These are phyloP conservation scores for Eilema griseolum DNA, from an alignment of 2,888 invertebrate species.

Conservation along the genomic window DNA sequence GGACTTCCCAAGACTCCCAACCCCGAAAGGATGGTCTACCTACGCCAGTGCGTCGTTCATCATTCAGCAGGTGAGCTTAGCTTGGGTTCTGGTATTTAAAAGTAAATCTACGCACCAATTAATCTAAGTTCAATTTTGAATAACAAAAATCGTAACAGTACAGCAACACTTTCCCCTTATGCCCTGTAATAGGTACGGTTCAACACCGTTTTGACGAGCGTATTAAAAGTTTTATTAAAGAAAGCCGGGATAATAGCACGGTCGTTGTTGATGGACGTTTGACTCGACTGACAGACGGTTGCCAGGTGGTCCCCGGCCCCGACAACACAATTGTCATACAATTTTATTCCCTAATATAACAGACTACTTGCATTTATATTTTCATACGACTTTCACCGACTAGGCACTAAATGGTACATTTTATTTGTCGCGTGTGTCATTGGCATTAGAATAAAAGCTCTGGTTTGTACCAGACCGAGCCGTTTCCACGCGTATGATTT, in stretches of 20 bases:
- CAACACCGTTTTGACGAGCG: slow-evolving; percentile 67
- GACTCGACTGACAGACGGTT: slow-evolving; percentile 61
- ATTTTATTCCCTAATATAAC: slow-evolving; percentile 44
- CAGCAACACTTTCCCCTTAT: slow-evolving; percentile 36
- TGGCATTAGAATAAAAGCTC: slow-evolving; percentile 53
- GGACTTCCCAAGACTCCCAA: too few species aligned
- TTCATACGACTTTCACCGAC: slow-evolving; percentile 47
- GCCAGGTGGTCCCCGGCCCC: slow-evolving; percentile 67
- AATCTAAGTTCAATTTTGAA: slow-evolving; percentile 20
- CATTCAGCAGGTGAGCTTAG: neutral
- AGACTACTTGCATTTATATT: slow-evolving; percentile 47
- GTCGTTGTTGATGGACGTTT: slow-evolving; percentile 65
- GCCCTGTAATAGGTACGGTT: slow-evolving; percentile 52
- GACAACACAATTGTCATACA: slow-evolving; percentile 46
- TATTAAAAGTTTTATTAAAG: slow-evolving; percentile 73
- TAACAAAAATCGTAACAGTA: slow-evolving; percentile 26
- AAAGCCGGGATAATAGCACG: slow-evolving; percentile 69
- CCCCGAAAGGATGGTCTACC: neutral
- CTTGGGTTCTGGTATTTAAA: neutral
- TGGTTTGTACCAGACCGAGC: slow-evolving; percentile 51
- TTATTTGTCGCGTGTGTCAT: slow-evolving; percentile 57
- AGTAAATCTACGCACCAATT: neutral
- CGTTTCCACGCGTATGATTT: slow-evolving; percentile 55
- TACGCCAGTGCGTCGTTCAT: neutral
- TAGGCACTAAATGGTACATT: slow-evolving; percentile 43